phyloP scores from a whole-genome alignment of 1,140 invertebrate genomes.

The Littorina saxatilis region DNA sequence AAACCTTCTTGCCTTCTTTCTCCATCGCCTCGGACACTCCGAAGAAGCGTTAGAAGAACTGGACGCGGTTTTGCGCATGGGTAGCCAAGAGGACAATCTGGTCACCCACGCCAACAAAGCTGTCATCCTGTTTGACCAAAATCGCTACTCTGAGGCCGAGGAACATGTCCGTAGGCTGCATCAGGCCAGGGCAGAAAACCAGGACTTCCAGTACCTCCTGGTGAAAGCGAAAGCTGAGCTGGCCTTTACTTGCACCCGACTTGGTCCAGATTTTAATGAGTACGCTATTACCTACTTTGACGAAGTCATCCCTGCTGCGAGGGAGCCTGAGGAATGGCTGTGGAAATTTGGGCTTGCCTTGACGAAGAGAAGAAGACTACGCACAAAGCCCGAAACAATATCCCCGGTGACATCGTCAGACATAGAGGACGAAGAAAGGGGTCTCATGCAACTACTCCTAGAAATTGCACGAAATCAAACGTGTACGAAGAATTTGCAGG shows the following conservation, averaged over 20 bases:
- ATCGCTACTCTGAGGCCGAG: neutral
- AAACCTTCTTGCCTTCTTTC: constrained; percentile 5
- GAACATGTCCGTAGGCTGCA: neutral
- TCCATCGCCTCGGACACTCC: neutral
- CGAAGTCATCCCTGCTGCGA: constrained; percentile 15
- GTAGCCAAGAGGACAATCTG: neutral
- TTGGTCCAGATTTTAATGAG: neutral
- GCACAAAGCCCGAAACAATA: neutral
- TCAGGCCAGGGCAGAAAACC: neutral
- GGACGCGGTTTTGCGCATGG: neutral
- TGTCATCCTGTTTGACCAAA: neutral
- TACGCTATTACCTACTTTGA: neutral
- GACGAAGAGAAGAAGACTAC: neutral
- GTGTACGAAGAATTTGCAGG: neutral
- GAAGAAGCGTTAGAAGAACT: neutral
- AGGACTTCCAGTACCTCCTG: constrained; percentile 10
- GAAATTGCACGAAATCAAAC: neutral
- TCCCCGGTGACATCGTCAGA: neutral
- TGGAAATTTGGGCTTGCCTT: constrained; percentile 34
- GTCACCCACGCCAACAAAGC: constrained; percentile 32
- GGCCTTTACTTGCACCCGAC: constrained; percentile 23
- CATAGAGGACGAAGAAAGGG: neutral
- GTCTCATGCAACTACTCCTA: neutral
- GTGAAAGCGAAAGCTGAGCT: constrained; percentile 34
- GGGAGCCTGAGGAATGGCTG: constrained; percentile 11